Evolutionary conservation across 2,888 invertebrate species (phyloP).

Genomic region (Noctua pronuba): DNA sequence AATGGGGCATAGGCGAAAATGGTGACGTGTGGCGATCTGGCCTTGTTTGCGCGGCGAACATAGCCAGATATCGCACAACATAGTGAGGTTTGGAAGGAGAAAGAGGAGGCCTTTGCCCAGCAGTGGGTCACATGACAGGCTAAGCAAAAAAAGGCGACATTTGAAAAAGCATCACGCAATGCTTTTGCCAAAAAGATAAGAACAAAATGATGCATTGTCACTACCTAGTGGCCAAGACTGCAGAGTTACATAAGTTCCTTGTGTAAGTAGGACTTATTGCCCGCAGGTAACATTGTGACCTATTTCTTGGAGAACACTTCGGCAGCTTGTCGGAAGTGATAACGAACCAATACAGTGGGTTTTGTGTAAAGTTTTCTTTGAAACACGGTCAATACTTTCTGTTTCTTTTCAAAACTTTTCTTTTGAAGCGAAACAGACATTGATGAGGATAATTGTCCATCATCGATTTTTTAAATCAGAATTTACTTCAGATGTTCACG

Average conservation of each 20-base stretch:
- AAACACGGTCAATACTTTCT: not conserved
- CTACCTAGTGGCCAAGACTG: not conserved
- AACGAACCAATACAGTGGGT: slow-evolving; percentile 6
- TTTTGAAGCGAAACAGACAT: not conserved
- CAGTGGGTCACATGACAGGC: not conserved
- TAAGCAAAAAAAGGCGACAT: not conserved
- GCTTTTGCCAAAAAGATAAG: not conserved
- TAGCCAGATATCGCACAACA: not conserved
- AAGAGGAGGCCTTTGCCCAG: not conserved
- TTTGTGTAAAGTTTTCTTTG: not conserved
- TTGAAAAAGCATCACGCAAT: not conserved
- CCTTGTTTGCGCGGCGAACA: not conserved
- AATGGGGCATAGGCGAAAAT: too few relatives aligned
- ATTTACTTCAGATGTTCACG: not conserved
- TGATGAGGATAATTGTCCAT: not conserved
- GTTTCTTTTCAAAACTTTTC: not conserved
- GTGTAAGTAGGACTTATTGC: slow-evolving; percentile 11
- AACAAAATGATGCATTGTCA: not conserved
- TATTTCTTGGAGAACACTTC: slow-evolving; percentile 11
- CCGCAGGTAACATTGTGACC: slow-evolving; percentile 30
- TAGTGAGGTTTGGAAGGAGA: not conserved
- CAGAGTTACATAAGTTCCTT: slow-evolving; percentile 13
- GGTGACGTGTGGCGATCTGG: too few relatives aligned
- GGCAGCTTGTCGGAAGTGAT: not conserved
- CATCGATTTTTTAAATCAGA: not conserved